Conservation (phyloP, 2,113 vertebrate genomes). For the Orycteropus afer region DNA sequence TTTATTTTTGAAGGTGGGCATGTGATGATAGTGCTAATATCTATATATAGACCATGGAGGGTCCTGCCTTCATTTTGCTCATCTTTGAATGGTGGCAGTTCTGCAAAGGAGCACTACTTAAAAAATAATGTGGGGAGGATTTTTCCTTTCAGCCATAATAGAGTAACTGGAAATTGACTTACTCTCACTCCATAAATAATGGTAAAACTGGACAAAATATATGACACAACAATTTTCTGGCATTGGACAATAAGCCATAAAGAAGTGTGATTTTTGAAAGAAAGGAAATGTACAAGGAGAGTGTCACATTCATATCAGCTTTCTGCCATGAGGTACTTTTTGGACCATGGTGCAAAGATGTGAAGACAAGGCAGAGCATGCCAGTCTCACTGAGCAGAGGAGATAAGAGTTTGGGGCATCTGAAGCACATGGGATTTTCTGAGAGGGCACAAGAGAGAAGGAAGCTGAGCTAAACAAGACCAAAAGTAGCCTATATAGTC, state of each 20-base stretch:
- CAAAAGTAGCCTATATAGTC: not conserved
- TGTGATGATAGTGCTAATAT: not conserved
- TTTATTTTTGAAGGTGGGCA: not conserved
- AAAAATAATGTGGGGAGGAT: not conserved
- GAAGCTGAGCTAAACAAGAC: not conserved
- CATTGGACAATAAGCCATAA: not conserved
- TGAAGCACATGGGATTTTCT: not conserved
- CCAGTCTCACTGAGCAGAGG: not conserved
- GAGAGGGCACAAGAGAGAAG: not conserved
- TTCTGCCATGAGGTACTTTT: constrained; percentile 34
- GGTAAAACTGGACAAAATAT: not conserved
- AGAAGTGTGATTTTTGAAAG: not conserved
- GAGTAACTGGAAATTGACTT: not conserved
- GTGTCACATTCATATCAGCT: not conserved
- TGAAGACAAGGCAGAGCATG: not conserved
- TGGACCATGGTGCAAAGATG: not conserved
- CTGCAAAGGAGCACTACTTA: not conserved
- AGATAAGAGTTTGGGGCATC: not conserved
- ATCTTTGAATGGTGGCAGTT: constrained; percentile 22
- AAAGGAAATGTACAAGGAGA: not conserved
- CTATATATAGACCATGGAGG: not conserved
- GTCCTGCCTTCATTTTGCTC: constrained; percentile 35
- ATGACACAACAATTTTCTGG: not conserved
- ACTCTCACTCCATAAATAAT: not conserved
- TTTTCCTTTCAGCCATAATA: not conserved